These are phyloP conservation scores for Aurelia aurita DNA, from an alignment of 30 jellyfish, hydroid and myxozoan genomes.

Conservation along the genomic window DNA sequence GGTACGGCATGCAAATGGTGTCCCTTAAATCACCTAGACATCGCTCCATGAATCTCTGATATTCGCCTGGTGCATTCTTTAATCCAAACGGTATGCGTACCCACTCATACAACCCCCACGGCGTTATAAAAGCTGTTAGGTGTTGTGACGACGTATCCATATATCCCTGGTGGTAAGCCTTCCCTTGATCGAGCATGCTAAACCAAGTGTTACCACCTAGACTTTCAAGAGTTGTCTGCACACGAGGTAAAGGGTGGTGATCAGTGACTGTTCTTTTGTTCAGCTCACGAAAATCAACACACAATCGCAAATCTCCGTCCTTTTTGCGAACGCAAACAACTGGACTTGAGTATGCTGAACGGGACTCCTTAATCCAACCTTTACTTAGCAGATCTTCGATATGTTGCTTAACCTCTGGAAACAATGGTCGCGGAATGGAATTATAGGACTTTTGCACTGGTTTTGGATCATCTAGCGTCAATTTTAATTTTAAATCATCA, in stretches of 20 bases:
- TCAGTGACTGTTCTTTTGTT: conserved; percentile 39
- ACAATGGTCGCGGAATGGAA: conserved; percentile 33
- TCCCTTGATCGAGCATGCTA: conserved; percentile 52
- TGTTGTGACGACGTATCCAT: conserved; percentile 34
- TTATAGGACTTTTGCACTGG: conserved; percentile 52
- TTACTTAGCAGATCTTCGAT: conserved; percentile 39
- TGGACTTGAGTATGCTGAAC: conserved; percentile 47
- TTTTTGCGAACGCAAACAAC: conserved; percentile 47
- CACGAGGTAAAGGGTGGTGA: conserved; percentile 65
- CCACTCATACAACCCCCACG: conserved; percentile 73
- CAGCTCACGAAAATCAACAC: conserved; percentile 52
- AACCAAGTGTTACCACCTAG: conserved; percentile 68
- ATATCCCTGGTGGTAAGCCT: conserved; percentile 62
- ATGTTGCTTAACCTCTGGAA: conserved; percentile 50
- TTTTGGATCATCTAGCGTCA: conserved; percentile 18
- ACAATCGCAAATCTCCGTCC: conserved; percentile 45
- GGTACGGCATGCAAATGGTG: conserved; percentile 11
- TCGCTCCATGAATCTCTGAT: conserved; percentile 46
- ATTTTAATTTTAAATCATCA: conserved; percentile 12
- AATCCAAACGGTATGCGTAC: conserved; percentile 71
- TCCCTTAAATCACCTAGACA: conserved; percentile 44
- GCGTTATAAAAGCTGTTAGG: too few species aligned
- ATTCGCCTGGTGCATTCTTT: conserved; percentile 65
- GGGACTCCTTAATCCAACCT: conserved; percentile 55
- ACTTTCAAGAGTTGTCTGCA: conserved; percentile 20